Evolutionary conservation across 2,888 invertebrate genomes (phyloP), one percentile per base, ranked within the genome.

Genomic region (Brachyptera putata): DNA sequence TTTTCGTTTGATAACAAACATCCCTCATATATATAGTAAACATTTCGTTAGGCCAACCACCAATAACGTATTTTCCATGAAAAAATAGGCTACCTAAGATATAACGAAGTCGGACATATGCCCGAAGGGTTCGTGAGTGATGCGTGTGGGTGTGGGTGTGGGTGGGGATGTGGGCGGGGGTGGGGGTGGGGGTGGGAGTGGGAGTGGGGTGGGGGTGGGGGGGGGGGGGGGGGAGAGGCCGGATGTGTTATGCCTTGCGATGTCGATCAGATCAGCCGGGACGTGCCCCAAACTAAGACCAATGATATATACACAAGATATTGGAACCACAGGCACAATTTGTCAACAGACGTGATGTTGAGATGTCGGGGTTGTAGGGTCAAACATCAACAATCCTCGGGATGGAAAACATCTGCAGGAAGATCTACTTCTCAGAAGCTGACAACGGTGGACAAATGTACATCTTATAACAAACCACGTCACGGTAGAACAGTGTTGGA

Each of bases 281-380:
- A n/a, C n/a, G n/a, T n/a, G n/a, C n/a, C n/a, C n/a, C n/a, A n/a
- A n/a, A n/a, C n/a, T n/a, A n/a, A n/a, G n/a, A n/a, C n/a, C n/a
- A n/a, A n/a, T n/a, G n/a, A n/a, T n/a, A n/a, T n/a, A n/a, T n/a
- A n/a, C n/a, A n/a, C 41, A 14, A 41, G 41, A 41, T 18, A 41
- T 41, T 41, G 41, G 21, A 18, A 41, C 41, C 41, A 41, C 41
- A 16, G 7, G 7, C 41, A 7, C 21, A 16, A 41, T 41, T 41
- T 41, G 41, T 41, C 41, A 41, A 41, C 41, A 41, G 21, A 41
- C 41, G 41, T n/a, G 41, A 16, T n/a, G 3, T 39, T 39, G 18
- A 4, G 1, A 11, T 16, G n/a, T n/a, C n/a, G 41, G 21, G 21
- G 21, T 41, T 18, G 21, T 41, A 16, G 41, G 41, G 41, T 41